A percentile compares a stretch with the other conserved stretches of the same genome.
phyloP scores from a whole-genome alignment of 2,797 vertebrate genomes.

The Hydrocynus forskahlii region DNA sequence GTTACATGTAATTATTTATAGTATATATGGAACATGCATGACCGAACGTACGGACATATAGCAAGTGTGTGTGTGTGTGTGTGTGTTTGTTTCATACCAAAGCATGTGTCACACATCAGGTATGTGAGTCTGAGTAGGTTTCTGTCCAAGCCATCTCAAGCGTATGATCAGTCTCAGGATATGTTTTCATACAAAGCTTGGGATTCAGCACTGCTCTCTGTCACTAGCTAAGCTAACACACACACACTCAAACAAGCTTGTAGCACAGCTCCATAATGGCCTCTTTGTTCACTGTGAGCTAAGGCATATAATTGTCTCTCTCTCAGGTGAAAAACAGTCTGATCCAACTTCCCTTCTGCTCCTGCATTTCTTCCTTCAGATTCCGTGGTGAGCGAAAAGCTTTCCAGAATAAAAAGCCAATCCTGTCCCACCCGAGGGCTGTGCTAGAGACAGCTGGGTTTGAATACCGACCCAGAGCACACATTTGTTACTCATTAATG shows the following conservation, averaged over 20 bases:
- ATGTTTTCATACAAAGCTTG: constrained; percentile 71
- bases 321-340: constrained; percentile 69
- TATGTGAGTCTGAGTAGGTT: constrained; percentile 50
- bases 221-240: constrained; percentile 8
- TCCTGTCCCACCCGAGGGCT: constrained; percentile 56
- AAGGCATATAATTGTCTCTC: constrained; percentile 71
- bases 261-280: constrained; percentile 66
- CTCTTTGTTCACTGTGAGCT: constrained; percentile 68
- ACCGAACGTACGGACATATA: background rate
- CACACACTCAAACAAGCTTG: constrained; percentile 45
- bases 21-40: background rate
- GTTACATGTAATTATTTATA: no score
- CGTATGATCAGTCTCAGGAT: constrained; percentile 69
- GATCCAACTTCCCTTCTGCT: background rate
- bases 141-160: constrained; percentile 60
- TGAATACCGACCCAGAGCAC: background rate
- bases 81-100: constrained; percentile 26
- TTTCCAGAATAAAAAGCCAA: constrained; percentile 9
- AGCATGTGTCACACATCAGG: constrained; percentile 52
- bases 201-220: constrained; percentile 62
- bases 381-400: constrained; percentile 20
- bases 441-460: background rate
- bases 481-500: background rate
- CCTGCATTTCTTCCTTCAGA: constrained; percentile 13
- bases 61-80: constrained; percentile 20